A percentile compares a stretch with the other conserved stretches of the same genome.
phyloP scores from a whole-genome alignment of 2,888 invertebrate species.

The Andrena minutula region DNA sequence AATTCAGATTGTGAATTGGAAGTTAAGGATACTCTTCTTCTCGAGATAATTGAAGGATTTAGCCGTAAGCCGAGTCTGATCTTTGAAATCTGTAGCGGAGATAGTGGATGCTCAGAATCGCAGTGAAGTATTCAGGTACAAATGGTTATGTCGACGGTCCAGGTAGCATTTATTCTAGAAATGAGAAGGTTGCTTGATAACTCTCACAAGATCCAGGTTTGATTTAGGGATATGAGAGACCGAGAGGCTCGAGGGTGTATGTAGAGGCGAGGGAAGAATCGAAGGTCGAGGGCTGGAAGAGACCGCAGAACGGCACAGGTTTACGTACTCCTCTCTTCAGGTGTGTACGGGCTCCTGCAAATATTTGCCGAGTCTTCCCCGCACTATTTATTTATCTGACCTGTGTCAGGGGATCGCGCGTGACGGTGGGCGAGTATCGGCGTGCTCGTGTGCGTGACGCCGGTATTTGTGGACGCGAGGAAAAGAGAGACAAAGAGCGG shows the following conservation, averaged over 20 bases:
- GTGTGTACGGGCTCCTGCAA: constrained; percentile 64
- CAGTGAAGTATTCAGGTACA: no score
- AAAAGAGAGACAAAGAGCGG: constrained; percentile 40
- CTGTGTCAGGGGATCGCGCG: constrained; percentile 63
- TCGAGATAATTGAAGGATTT: no score
- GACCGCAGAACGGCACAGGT: constrained; percentile 24
- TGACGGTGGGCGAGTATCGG: constrained; percentile 40
- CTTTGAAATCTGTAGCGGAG: no score
- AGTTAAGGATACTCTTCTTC: no score
- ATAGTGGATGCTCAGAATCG: no score
- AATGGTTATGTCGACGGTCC: no score
- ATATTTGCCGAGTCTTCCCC: constrained; percentile 74
- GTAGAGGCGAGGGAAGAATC: constrained; percentile 24
- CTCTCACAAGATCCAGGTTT: no score
- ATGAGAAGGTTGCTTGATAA: no score
- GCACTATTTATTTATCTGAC: constrained; percentile 77
- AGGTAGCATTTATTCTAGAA: no score
- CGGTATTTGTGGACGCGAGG: constrained; percentile 38
- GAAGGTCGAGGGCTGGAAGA: constrained; percentile 49
- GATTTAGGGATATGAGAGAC: not conserved
- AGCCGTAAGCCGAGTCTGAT: no score
- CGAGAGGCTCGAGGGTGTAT: not conserved
- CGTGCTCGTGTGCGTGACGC: constrained; percentile 29
- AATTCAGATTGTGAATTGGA: no score
- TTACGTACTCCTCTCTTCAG: constrained; percentile 58